Base-by-base conservation (phyloP, 2,113 vertebrate species). In the Dunckerocampus dactyliophorus region DNA sequence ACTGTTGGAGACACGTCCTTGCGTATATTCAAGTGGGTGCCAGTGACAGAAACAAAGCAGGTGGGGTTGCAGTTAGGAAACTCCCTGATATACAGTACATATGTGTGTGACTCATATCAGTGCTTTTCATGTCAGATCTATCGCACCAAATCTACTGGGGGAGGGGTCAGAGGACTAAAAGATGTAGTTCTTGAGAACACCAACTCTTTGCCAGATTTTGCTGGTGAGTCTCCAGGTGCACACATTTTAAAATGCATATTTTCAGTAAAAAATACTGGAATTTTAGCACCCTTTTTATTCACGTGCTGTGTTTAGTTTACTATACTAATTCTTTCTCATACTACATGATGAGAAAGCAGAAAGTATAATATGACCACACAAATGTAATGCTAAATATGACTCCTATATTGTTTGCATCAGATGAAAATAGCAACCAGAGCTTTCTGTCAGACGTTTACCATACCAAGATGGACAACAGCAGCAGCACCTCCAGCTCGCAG, bases 361-460 rank as follows among this genome's bases (percentile, higher is more conserved):
- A 34, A 34, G 3, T 10, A 46, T 8, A 28, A 11, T 12, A 24
- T 49, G 1, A 20, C 11, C 13, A 24, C 24, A 47, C 17, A 4
- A 2, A 34, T 19, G 24, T 50, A 16, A 46, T 73, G 21, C 10
- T 24, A 37, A 49, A 8, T 28, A 1, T 47, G 15, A 49, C 19
- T 61, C 12, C 3, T 74, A 4, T 52, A 9, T n/a, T 62, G 31
- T 72, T 47, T 5, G 39, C 82, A 85, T 59, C 87, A 99, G 97
- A 99, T 89, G 97, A 99, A 84, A 98, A 94, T 83, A 99, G 97
- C 89, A 99, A 98, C 86, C 96, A 97, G 92, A 98, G 97, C 76
- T 98, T 95, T 21, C 77, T 96, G 78, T 98, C 96, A 0, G 97
- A 99, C 0, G 91, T 92, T 47, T 98, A 95, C 79, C 96, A 94